These are phyloP conservation scores for Lipophrys pholis DNA, from an alignment of 2,113 vertebrate species.

Conservation along the genomic window DNA sequence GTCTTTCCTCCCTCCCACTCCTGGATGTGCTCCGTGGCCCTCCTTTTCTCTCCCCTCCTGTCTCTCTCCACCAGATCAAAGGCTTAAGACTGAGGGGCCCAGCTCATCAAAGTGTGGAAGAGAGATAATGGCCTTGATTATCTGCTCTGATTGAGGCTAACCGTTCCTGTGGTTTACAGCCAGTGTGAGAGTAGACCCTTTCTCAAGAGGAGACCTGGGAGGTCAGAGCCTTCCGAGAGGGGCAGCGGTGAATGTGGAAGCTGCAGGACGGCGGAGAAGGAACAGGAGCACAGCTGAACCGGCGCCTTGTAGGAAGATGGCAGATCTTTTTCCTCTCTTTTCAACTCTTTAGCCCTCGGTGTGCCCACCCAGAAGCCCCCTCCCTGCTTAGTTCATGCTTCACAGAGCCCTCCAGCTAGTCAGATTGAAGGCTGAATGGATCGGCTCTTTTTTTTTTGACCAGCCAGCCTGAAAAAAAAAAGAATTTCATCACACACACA, in stretches of 20 bases:
- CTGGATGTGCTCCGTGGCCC: conserved; percentile 34
- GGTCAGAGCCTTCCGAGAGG: conserved; percentile 58
- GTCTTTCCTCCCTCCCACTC: conserved; percentile 23
- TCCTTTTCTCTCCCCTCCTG: conserved; percentile 17
- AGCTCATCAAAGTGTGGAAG: conserved; percentile 73
- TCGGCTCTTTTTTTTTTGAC: conserved; percentile 60
- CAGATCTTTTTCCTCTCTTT: conserved; percentile 58
- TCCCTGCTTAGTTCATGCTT: conserved; percentile 3
- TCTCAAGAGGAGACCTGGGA: conserved; percentile 56
- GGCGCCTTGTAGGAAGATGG: conserved; percentile 39
- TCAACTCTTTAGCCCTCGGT: conserved; percentile 18
- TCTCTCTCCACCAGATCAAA: conserved; percentile 74
- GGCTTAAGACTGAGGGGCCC: conserved; percentile 44
- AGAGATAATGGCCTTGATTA: conserved; percentile 76
- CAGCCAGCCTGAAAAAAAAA: conserved; percentile 59
- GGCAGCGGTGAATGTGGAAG: conserved; percentile 47
- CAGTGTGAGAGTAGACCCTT: conserved; percentile 38
- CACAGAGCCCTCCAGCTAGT: conserved; percentile 19
- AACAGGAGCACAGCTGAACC: conserved; percentile 26
- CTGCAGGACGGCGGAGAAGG: conserved; percentile 19
- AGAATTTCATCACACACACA: no score
- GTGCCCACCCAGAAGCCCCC: conserved; percentile 32
- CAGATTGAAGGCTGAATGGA: conserved; percentile 50
- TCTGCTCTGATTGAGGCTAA: conserved; percentile 72
- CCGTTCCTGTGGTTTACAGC: conserved; percentile 44